Conservation (phyloP, 1,140 invertebrate species). For the Adoxophyes honmai region DNA sequence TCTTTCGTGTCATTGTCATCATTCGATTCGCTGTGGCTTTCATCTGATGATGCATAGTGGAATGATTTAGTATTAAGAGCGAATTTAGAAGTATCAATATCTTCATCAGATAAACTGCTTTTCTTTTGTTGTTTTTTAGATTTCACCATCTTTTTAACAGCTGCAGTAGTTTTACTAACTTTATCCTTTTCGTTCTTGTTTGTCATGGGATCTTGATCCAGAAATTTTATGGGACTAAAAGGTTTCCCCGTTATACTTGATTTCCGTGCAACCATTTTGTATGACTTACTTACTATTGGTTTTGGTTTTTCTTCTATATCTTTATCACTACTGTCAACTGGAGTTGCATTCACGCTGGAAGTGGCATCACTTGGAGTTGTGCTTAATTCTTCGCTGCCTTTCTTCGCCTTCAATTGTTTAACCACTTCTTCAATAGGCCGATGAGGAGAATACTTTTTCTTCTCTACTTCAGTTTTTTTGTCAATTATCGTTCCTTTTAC, state of each 20-base stretch:
- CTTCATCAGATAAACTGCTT: constrained; percentile 53
- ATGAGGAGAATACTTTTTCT: constrained; percentile 70
- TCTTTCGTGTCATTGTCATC: constrained; percentile 66
- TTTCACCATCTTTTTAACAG: constrained; percentile 46
- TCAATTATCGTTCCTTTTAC: constrained; percentile 75
- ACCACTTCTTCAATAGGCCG: constrained; percentile 72
- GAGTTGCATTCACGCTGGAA: constrained; percentile 25
- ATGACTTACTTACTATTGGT: constrained; percentile 68
- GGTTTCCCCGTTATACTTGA: constrained; percentile 69
- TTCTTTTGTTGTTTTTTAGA: constrained; percentile 53
- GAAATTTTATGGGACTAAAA: constrained; percentile 64
- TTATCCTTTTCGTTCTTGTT: constrained; percentile 41
- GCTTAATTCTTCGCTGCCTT: constrained; percentile 53
- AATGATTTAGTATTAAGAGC: constrained; percentile 55
- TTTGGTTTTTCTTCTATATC: constrained; percentile 48
- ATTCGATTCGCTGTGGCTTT: constrained; percentile 65
- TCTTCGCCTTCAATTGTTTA: constrained; percentile 66
- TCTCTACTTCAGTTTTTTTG: constrained; percentile 66
- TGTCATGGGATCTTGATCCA: constrained; percentile 45
- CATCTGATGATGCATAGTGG: constrained; percentile 62
- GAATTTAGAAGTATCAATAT: constrained; percentile 63
- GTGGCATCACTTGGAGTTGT: constrained; percentile 26
- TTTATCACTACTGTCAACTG: constrained; percentile 28
- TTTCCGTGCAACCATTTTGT: constrained; percentile 72
- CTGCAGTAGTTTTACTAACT: constrained; percentile 25